Base-by-base conservation (phyloP, 2,113 vertebrate genomes). In the Serinus canaria region DNA sequence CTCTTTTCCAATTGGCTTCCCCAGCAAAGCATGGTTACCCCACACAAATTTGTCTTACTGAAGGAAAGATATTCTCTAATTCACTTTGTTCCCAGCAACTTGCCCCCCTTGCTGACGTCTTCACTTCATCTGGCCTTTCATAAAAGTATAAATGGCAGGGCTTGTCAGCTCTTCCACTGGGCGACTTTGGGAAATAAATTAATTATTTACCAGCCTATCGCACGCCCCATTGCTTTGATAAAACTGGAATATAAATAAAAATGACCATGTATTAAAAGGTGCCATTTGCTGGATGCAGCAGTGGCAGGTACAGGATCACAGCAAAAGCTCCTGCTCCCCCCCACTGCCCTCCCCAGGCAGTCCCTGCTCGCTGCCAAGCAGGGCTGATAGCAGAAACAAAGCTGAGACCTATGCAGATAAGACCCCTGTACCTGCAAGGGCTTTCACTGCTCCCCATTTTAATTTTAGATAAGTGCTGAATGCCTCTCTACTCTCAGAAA, bases 1-100 rank as follows among this genome's bases (percentile, higher is more conserved):
- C 98, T 99, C 99, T 99, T 99, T 99, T 99, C 98, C 99, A 98
- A 98, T 98, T 99, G 98, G 98, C 98, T 99, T 99, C 99, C 98
- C 98, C 97, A 96, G 98, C 97, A 97, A 98, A 97, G 97, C 96
- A 92, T 94, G 97, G 97, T 95, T 97, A 96, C 97, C 91, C 97
- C 17, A 89, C 97, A 98, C 98, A 99, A 98, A 99, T 99, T 99
- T 99, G 98, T 99, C 99, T 99, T 99, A 97, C 98, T 99, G 98
- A 99, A 99, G 98, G 98, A 97, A 98, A 98, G 98, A 97, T 96
- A 98, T 98, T 98, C 98, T 98, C 97, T 97, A 98, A 98, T 98
- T 98, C 98, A 97, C 97, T 98, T 93, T 89, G 69, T 94, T 97
- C 91, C 92, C 86, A 33, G 83, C 7, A 19, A 84, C 93, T 94